These are phyloP conservation scores for Flabesymbios commensalis DNA, from an alignment of 2,888 invertebrate genomes.

Conservation along the genomic window DNA sequence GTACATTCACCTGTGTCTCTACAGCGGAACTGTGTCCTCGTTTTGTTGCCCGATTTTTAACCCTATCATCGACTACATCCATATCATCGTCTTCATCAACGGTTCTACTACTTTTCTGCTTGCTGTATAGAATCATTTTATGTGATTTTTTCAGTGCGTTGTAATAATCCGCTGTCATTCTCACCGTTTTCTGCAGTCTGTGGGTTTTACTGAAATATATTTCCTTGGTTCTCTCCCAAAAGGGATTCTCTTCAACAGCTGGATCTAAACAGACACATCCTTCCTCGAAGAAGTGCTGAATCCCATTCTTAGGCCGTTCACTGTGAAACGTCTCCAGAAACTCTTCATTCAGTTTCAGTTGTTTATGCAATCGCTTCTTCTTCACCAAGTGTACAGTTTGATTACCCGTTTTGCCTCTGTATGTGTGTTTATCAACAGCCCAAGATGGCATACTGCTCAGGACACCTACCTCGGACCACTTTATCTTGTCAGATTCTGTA, in stretches of 20 bases:
- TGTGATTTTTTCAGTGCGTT: too few relatives aligned
- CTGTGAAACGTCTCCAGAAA: conserved; percentile 19
- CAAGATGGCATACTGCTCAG: conserved; percentile 16
- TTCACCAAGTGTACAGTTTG: conserved; percentile 9
- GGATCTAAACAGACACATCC: conserved; percentile 8
- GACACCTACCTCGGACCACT: conserved; percentile 5
- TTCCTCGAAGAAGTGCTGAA: conserved; percentile 15
- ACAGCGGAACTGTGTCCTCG: too few relatives aligned
- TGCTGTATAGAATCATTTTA: too few relatives aligned
- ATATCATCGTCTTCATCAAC: too few relatives aligned
- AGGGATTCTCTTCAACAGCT: conserved; percentile 15
- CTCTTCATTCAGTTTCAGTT: conserved; percentile 6
- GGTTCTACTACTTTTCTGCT: too few relatives aligned
- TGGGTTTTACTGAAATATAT: conserved; percentile 9
- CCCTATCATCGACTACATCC: too few relatives aligned
- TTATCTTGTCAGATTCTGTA: too few relatives aligned
- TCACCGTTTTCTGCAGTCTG: conserved; percentile 17
- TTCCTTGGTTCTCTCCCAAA: conserved; percentile 13
- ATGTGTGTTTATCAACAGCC: conserved; percentile 28
- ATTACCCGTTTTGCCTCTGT: conserved; percentile 19
- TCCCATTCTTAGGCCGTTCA: conserved; percentile 4
- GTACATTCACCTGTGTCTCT: too few relatives aligned
- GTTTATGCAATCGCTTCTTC: not conserved
- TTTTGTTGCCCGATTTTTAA: too few relatives aligned
- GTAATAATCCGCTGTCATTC: conserved; percentile 16